A percentile compares a stretch with the other conserved stretches of the same genome.
Evolutionary conservation across 2,113 vertebrate species (phyloP).

Genomic region (Eidolon helvum): DNA sequence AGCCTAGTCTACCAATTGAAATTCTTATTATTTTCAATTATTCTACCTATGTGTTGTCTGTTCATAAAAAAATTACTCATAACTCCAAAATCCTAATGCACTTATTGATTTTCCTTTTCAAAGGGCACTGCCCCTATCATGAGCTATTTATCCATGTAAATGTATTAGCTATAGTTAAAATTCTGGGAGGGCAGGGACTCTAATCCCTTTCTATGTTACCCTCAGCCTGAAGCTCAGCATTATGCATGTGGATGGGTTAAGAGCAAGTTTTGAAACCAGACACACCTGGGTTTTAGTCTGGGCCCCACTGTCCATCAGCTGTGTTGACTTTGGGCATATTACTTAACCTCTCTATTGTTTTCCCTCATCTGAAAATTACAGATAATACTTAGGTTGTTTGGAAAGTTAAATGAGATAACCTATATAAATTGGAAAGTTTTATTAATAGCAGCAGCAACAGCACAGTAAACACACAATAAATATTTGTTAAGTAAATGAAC

Average conservation of each 20-base stretch:
- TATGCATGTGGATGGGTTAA: neutral
- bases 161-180: neutral
- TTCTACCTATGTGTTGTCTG: neutral
- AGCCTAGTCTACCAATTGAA: neutral
- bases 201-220: neutral
- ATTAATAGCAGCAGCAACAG: neutral
- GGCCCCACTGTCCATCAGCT: neutral
- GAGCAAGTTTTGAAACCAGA: neutral
- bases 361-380: neutral
- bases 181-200: neutral
- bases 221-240: neutral
- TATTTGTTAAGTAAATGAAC: neutral
- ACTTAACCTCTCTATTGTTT: neutral
- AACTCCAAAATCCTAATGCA: neutral
- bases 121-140: neutral
- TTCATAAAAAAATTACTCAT: neutral
- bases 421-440: neutral
- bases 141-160: neutral
- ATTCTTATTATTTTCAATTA: neutral
- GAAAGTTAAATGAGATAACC: neutral
- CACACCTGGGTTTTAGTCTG: neutral
- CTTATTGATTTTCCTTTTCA: fast-evolving
- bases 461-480: neutral
- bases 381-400: neutral
- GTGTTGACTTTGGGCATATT: neutral